Conservation (phyloP, 1,140 invertebrate genomes). For the Cyclina sinensis region DNA sequence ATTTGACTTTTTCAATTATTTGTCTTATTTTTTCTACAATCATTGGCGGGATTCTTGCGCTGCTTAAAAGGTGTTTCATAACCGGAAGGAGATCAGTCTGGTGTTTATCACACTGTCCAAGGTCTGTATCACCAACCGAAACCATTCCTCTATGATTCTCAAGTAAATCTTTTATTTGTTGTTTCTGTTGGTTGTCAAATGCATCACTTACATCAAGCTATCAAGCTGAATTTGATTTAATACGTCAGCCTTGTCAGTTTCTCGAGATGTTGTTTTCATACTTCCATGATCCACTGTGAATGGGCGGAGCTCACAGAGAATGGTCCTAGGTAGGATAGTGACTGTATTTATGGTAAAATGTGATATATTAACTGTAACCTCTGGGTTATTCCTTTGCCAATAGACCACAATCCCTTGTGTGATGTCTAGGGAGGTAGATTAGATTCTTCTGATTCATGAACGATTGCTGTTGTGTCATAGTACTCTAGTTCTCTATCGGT, state of each 20-base stretch:
- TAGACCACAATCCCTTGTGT: neutral
- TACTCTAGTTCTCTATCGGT: slow-evolving; percentile 4
- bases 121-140: neutral
- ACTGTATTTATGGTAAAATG: neutral
- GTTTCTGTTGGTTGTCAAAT: neutral
- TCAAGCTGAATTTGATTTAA: no score
- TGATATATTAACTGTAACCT: neutral
- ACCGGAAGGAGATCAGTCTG: neutral
- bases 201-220: neutral
- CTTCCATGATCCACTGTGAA: neutral
- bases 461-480: no score
- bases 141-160: neutral
- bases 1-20: neutral
- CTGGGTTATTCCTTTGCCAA: neutral
- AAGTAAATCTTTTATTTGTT: neutral
- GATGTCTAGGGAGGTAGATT: neutral
- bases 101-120: neutral
- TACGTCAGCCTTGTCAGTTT: neutral
- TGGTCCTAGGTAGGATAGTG: neutral
- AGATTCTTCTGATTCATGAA: neutral
- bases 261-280: neutral
- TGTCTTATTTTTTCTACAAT: slow-evolving; percentile 5
- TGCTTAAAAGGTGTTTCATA: slow-evolving; percentile 47
- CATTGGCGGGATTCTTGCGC: neutral
- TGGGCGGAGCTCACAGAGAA: neutral